Base-by-base conservation (phyloP, 2,888 invertebrate species). In the Pantelozetes paolii region DNA sequence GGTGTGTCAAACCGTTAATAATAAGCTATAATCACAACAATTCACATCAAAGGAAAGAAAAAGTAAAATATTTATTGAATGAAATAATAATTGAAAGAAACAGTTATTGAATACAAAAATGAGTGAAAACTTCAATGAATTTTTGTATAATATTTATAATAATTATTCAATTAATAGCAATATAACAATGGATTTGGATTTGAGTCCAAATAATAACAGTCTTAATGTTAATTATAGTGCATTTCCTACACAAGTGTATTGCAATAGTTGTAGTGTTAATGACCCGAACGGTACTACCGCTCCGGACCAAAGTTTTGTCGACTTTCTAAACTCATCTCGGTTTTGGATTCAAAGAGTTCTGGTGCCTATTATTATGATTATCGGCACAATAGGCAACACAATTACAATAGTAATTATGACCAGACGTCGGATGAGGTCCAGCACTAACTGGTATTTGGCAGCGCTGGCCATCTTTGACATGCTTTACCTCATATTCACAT, bases 361-460 rank as follows among this genome's bases (percentile, higher is more conserved):
- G 74, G 86, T 88, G 75, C 89, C 89, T 72, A 83, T 87, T 77
- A 84, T 88, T 78, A 86, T 88, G 76, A 83, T 86, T 76, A 84
- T 90, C 75, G 90, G 90, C 75, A 84, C 89, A 75, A 82, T 88
- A 73, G 90, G 89, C 70, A 90, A 90, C 79, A 80, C 81, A n/a
- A 81, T 86, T 42, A 85, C 86, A 15, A 84, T 86, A 71, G 82
- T 85, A 32, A 86, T 87, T 59, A 82, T 87, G 72, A 85, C 86
- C 1, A 80, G 86, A 77, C 84, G 87, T 77, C 86, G 89, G 71
- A 90, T 90, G 89, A 84, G 88, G 79, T 87, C 88, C 76, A 89
- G 89, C 50, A 90, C 90, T 75, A 90, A 90, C 82, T 86, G 86
- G 75, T 90, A 90, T 82, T 83, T 90, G 77, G 88, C 89, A 73